Evolutionary conservation across 2,797 vertebrate genomes (phyloP).

Genomic region (Cyclopterus lumpus): DNA sequence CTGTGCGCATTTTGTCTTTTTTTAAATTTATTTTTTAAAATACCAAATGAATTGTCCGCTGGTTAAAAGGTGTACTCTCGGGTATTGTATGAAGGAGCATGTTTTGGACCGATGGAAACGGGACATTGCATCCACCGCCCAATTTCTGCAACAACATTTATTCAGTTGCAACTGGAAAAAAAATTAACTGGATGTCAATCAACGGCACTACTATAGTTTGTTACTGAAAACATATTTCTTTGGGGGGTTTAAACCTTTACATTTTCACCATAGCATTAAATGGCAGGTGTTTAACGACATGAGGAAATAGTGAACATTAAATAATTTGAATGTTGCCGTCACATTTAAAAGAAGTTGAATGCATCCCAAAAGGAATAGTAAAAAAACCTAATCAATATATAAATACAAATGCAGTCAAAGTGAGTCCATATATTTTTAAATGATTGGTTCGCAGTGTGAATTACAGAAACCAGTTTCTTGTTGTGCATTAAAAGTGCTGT

Average conservation of each 20-base stretch:
- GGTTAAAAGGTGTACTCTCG: background rate
- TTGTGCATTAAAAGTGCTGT: background rate
- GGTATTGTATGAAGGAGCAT: background rate
- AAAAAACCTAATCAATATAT: background rate
- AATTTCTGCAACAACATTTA: slow-evolving; percentile 8
- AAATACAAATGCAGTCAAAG: background rate
- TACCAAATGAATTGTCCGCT: background rate
- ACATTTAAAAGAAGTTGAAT: background rate
- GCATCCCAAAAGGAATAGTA: background rate
- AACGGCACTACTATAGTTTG: background rate
- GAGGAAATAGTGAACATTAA: background rate
- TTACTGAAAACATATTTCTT: background rate
- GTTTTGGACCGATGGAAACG: background rate
- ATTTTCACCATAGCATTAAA: background rate
- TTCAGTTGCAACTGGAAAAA: background rate
- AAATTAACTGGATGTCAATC: too few relatives aligned
- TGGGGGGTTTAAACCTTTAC: background rate
- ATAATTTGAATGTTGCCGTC: background rate
- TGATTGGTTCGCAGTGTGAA: background rate
- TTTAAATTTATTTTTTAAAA: slow-evolving; percentile 36
- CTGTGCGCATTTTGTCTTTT: slow-evolving; percentile 70
- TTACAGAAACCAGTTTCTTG: background rate
- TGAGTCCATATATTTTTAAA: background rate
- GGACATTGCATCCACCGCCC: background rate
- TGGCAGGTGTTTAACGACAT: background rate